These are phyloP conservation scores for Oncorhynchus masou DNA, from an alignment of 2,113 vertebrate genomes.

Conservation along the genomic window DNA sequence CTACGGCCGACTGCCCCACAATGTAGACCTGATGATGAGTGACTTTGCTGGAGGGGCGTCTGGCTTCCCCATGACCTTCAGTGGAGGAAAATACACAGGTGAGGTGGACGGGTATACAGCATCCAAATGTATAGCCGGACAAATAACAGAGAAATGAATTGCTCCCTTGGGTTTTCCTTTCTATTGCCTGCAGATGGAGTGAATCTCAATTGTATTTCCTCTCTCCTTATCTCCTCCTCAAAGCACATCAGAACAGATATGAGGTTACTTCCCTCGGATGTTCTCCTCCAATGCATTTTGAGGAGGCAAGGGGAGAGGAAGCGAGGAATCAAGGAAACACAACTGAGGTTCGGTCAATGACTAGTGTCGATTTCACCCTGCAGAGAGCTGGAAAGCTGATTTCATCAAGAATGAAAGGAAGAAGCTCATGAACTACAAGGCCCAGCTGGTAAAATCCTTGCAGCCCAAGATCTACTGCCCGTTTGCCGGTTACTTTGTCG, in stretches of 20 bases:
- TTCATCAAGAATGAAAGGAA: conserved; percentile 79
- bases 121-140: neutral
- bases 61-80: conserved; percentile 82
- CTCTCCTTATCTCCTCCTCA: no score
- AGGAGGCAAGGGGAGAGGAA: no score
- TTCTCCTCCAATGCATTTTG: no score
- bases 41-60: conserved; percentile 83
- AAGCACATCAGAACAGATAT: no score
- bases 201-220: no score
- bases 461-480: conserved; percentile 76
- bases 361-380: neutral
- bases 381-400: conserved; percentile 72
- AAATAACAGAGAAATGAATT: no score
- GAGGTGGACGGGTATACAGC: conserved; percentile 15
- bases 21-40: conserved; percentile 78
- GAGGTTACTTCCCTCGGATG: no score
- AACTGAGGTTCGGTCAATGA: no score
- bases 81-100: conserved; percentile 79
- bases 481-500: conserved; percentile 80
- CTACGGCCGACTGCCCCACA: conserved; percentile 69
- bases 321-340: no score
- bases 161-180: no score
- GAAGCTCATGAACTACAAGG: conserved; percentile 81
- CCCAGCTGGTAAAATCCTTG: conserved; percentile 71
- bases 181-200: no score